Conservation (phyloP, 2,888 invertebrate species). For the Pyrrhia umbra region DNA sequence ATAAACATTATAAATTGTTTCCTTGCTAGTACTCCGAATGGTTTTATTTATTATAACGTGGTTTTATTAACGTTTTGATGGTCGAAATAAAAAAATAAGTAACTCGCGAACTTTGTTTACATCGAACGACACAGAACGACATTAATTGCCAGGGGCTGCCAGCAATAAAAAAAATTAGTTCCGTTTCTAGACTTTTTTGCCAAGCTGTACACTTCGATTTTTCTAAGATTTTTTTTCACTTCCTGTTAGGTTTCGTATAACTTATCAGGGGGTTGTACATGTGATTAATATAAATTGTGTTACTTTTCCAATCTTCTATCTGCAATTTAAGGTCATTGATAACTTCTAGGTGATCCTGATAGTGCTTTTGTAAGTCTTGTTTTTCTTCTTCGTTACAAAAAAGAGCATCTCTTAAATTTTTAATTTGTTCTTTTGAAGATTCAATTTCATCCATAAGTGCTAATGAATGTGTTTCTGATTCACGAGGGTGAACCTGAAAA, state of each 20-base stretch:
- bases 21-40: too few species aligned
- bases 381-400: constrained; percentile 82
- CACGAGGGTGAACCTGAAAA: constrained; percentile 56
- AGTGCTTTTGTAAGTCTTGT: constrained; percentile 74
- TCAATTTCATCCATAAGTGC: constrained; percentile 79
- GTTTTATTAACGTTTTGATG: too few species aligned
- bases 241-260: background rate
- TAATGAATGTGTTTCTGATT: constrained; percentile 66
- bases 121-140: too few species aligned
- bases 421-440: constrained; percentile 78
- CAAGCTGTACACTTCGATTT: too few species aligned
- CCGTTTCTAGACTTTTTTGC: too few species aligned
- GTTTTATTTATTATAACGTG: too few species aligned
- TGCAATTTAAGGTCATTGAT: constrained; percentile 79
- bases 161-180: too few species aligned
- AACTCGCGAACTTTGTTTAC: too few species aligned
- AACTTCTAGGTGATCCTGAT: constrained; percentile 75
- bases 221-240: background rate
- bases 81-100: too few species aligned
- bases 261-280: too few species aligned
- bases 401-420: constrained; percentile 76
- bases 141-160: too few species aligned
- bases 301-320: constrained; percentile 84
- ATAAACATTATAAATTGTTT: too few species aligned
- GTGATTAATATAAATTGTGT: background rate